Evolutionary conservation across 92 coral and sea anemone genomes (phyloP).

Genomic region (Porites cylindrica): DNA sequence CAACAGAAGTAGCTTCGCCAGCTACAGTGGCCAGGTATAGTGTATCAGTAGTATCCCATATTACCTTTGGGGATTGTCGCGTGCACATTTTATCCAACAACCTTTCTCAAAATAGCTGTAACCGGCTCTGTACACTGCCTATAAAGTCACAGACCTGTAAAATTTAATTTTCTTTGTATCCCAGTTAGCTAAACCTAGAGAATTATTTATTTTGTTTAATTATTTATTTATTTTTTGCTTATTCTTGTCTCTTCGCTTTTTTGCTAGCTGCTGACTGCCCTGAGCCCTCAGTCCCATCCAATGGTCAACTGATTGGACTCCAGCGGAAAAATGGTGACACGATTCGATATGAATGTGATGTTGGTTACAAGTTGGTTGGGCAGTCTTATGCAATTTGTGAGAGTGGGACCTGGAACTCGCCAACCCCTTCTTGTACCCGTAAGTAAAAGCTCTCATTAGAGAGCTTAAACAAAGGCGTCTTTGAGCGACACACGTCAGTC

Average conservation of each 20-base stretch:
- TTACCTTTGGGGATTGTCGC: no score
- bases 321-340: conserved; percentile 93
- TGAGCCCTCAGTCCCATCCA: conserved; percentile 74
- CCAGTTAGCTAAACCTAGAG: no score
- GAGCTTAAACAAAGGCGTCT: no score
- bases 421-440: conserved; percentile 77
- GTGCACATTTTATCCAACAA: no score
- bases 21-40: no score
- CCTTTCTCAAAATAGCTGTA: no score
- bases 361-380: conserved; percentile 78
- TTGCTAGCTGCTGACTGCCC: conserved; percentile 87
- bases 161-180: no score
- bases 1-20: no score
- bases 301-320: conserved; percentile 84
- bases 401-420: conserved; percentile 77
- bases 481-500: no score
- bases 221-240: neutral
- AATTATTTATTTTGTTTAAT: neutral
- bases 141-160: no score
- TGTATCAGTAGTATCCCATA: no score
- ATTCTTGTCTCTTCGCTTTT: neutral
- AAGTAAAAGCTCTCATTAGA: neutral
- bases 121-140: no score
- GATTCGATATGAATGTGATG: conserved; percentile 79
- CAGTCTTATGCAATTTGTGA: conserved; percentile 74